Evolutionary conservation across 2,888 invertebrate genomes (phyloP).

Genomic region (Arctia plantaginis): DNA sequence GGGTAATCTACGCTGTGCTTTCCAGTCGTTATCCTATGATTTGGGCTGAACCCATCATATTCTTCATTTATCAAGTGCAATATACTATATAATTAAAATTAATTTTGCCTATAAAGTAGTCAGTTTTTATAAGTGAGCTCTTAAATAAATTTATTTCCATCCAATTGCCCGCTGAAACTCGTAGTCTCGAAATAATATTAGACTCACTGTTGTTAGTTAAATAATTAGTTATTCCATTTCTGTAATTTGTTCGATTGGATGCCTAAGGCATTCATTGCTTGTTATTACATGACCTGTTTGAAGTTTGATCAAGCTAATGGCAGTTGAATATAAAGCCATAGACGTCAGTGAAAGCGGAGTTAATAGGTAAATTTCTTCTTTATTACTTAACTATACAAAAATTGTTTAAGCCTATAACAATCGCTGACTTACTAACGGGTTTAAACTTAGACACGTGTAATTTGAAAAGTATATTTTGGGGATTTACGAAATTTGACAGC

Average conservation of each 20-base stretch:
- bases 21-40: too few relatives aligned
- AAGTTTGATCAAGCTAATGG: background rate
- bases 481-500: too few relatives aligned
- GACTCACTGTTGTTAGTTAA: constrained; percentile 7
- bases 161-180: background rate
- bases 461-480: too few relatives aligned
- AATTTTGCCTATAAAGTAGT: background rate
- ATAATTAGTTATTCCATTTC: constrained; percentile 16
- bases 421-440: background rate
- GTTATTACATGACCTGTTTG: constrained; percentile 9
- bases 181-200: background rate
- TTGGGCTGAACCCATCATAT: too few relatives aligned
- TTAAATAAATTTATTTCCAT: background rate
- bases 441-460: too few relatives aligned
- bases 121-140: background rate
- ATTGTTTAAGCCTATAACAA: background rate
- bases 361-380: background rate
- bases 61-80: too few relatives aligned
- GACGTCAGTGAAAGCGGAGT: background rate
- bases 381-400: background rate
- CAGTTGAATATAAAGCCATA: background rate
- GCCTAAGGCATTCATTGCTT: constrained; percentile 3
- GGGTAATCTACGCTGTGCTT: too few relatives aligned
- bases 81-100: background rate
- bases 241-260: constrained; percentile 4